Conservation (phyloP, 2,797 vertebrate genomes). For the Chiroxiphia lanceolata region DNA sequence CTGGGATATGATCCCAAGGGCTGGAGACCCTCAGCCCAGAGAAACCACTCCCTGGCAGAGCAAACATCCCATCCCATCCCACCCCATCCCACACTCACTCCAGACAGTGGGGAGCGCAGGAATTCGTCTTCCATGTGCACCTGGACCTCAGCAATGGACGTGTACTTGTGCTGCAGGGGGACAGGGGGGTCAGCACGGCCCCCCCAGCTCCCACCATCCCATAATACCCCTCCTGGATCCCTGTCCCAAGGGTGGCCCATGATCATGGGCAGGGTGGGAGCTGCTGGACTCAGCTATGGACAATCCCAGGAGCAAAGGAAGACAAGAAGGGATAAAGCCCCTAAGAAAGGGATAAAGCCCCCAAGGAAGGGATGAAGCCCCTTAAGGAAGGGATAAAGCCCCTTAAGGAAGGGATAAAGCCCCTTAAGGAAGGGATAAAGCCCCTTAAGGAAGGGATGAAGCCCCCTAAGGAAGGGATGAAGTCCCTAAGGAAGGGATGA, state of each 20-base stretch:
- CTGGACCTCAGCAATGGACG: slow-evolving; percentile 94
- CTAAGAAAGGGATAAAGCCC: neutral
- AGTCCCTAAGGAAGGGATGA: neutral
- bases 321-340: neutral
- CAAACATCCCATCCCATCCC: neutral
- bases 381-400: rapidly evolving
- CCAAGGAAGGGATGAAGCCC: neutral
- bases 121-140: slow-evolving; percentile 93
- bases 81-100: slow-evolving; percentile 76
- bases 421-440: too few species aligned
- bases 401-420: neutral
- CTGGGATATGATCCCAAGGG: neutral
- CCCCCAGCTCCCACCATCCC: neutral
- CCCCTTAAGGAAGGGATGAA: neutral
- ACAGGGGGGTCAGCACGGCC: neutral
- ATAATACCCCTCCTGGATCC: neutral
- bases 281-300: neutral
- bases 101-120: slow-evolving; percentile 93
- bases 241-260: neutral
- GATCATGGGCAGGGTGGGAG: rapidly evolving
- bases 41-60: neutral
- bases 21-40: neutral
- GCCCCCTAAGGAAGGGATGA: too few species aligned
- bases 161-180: slow-evolving; percentile 89
- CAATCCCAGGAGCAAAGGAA: neutral